phyloP scores from a whole-genome alignment of 1,140 invertebrate species.

The Lepidurus arcticus region DNA sequence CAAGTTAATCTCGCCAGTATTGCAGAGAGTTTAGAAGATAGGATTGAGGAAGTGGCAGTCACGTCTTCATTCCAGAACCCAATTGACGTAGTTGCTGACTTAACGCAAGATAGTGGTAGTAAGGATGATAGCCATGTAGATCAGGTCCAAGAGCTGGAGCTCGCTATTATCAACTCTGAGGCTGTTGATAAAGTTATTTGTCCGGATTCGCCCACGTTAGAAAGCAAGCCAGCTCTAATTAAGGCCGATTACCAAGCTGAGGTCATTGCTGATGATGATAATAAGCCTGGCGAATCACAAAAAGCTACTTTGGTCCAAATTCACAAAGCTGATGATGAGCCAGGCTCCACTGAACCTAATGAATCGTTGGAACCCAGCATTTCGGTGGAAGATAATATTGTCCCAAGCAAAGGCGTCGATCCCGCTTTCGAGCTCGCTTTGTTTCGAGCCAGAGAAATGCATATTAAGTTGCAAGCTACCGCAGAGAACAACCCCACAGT shows the following conservation, averaged over 20 bases:
- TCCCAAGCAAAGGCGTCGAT: neutral
- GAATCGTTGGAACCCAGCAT: neutral
- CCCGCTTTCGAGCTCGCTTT: neutral
- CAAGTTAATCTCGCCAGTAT: constrained; percentile 8
- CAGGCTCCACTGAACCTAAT: neutral
- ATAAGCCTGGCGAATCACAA: neutral
- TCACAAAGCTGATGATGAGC: neutral
- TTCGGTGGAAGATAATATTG: neutral
- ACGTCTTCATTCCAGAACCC: too few relatives aligned
- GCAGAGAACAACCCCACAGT: neutral
- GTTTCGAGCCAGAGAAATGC: neutral
- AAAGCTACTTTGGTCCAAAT: neutral
- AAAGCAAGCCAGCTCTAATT: neutral
- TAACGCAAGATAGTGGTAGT: neutral
- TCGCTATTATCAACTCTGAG: too few relatives aligned
- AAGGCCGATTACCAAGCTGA: neutral
- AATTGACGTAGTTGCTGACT: neutral
- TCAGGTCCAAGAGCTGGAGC: too few relatives aligned
- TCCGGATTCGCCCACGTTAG: too few relatives aligned
- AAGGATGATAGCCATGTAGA: too few relatives aligned
- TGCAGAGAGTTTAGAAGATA: constrained; percentile 1
- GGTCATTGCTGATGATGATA: neutral
- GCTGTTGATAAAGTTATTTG: too few relatives aligned
- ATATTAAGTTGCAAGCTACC: neutral
- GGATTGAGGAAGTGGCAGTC: neutral